A percentile compares a stretch with the other conserved stretches of the same genome.
Conservation (phyloP, 1,140 invertebrate genomes). For the Drosophila lowei region DNA sequence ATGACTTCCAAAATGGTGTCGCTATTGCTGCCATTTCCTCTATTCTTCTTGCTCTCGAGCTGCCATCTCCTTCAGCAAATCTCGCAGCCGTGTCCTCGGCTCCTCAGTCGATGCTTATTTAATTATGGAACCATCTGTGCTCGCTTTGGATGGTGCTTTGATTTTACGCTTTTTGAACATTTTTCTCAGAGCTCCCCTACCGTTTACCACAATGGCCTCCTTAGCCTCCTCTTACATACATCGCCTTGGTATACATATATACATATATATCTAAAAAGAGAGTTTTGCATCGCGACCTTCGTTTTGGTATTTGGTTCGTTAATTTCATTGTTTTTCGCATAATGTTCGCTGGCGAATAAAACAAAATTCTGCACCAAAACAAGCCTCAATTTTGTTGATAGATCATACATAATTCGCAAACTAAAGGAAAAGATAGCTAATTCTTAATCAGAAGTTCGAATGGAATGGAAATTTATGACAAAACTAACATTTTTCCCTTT, state of each 20-base stretch:
- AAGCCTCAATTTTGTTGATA: too few species aligned
- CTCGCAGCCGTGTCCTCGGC: background rate
- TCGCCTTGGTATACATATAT: background rate
- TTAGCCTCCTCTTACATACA: slow-evolving; percentile 14
- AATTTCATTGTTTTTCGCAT: slow-evolving; percentile 79
- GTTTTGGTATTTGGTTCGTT: slow-evolving; percentile 76
- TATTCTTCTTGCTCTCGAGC: slow-evolving; percentile 5
- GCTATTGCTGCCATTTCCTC: slow-evolving; percentile 53
- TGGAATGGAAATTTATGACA: too few species aligned
- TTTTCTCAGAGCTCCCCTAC: slow-evolving; percentile 29
- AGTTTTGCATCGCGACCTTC: slow-evolving; percentile 56
- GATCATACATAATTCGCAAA: too few species aligned
- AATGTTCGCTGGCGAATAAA: slow-evolving; percentile 49
- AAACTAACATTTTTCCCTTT: too few species aligned
- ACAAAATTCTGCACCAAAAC: background rate
- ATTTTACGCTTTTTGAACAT: slow-evolving; percentile 79
- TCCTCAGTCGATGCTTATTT: slow-evolving; percentile 65
- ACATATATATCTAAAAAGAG: slow-evolving; percentile 2
- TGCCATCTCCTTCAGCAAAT: background rate
- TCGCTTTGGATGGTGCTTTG: slow-evolving; percentile 72
- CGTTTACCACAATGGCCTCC: background rate
- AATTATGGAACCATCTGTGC: slow-evolving; percentile 80
- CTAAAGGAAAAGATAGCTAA: too few species aligned
- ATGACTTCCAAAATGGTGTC: slow-evolving; percentile 57
- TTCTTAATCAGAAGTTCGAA: too few species aligned